Conservation (phyloP, 2,888 invertebrate species). For the Cryptus armator region DNA sequence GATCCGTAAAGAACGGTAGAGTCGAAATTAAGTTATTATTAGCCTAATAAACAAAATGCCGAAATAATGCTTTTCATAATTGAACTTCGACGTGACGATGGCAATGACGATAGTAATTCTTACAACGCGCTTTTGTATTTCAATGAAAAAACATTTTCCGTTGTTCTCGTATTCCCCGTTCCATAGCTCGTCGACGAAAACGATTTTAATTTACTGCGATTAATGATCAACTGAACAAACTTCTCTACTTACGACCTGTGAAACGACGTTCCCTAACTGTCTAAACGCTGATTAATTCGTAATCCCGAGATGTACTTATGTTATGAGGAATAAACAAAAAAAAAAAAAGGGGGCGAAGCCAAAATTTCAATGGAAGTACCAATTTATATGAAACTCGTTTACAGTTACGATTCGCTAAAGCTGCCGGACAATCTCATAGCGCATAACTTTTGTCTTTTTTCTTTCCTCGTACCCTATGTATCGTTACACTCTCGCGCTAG, state of each 20-base stretch:
- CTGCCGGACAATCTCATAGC: conserved; percentile 33
- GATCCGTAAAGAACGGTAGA: neutral
- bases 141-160: too few relatives aligned
- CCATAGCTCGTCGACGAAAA: too few relatives aligned
- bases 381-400: conserved; percentile 48
- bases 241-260: too few relatives aligned
- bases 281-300: neutral
- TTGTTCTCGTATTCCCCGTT: too few relatives aligned
- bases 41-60: neutral
- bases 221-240: too few relatives aligned
- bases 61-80: neutral
- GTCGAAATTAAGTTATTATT: neutral
- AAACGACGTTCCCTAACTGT: neutral
- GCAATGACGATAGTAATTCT: neutral
- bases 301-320: neutral
- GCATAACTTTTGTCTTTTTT: conserved; percentile 19
- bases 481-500: conserved; percentile 29
- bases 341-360: neutral
- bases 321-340: conserved; percentile 1
- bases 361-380: conserved; percentile 19
- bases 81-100: neutral
- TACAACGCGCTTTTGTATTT: too few relatives aligned
- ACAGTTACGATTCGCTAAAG: conserved; percentile 47
- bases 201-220: too few relatives aligned
- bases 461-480: neutral